Base-by-base conservation (phyloP, 1,140 invertebrate genomes). In the Aphaenogaster ashmeadi region DNA sequence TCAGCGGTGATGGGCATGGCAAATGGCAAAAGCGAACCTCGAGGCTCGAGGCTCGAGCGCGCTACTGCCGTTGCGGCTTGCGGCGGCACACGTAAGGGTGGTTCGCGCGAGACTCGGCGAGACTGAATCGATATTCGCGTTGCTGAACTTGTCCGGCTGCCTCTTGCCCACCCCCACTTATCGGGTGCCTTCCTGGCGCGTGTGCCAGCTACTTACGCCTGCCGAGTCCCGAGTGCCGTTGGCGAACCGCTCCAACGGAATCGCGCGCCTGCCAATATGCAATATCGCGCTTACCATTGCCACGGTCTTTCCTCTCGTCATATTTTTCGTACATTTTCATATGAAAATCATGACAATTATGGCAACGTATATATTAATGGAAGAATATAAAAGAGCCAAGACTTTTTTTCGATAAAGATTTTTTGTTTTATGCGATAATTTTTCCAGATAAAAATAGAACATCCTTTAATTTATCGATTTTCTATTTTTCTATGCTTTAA, bases 81-180 rank as follows among this genome's bases (percentile, higher is more conserved):
- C 88, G 80, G 78, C 87, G 74, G 66, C 60, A 54, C 84, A 86
- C 89, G 83, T 86, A 90, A 90, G 93, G 93, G 93, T 93, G 91
- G 92, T 92, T 93, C 92, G 89, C 88, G 88, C 90, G 88, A 91
- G 92, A 94, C 93, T 93, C 93, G 93, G 88, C 90, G 88, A 91
- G 92, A 94, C 93, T 93, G 93, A 94, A 94, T 94, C 93, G 93
- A 94, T 94, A 93, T 88, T 88, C 52, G 75, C 69, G 87, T 50
- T 56, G 71, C 92, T 92, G 88, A 91, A 93, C 91, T 93, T 92
- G 92, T 92, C 86, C 74, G 89, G 81, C 86, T 90, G 85, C 91
- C 88, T 88, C 89, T 58, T 90, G n/a, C 60, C 60, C 75, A 36
- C 62, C 36, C 50, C 56, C 58, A 52, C 87, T 56, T 83, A 77